Percentiles rank a stretch among this genome's conserved stretches.
Evolutionary conservation across 30 jellyfish, hydroid and myxozoan species (phyloP).

Genomic region (Cassiopea xamachana): DNA sequence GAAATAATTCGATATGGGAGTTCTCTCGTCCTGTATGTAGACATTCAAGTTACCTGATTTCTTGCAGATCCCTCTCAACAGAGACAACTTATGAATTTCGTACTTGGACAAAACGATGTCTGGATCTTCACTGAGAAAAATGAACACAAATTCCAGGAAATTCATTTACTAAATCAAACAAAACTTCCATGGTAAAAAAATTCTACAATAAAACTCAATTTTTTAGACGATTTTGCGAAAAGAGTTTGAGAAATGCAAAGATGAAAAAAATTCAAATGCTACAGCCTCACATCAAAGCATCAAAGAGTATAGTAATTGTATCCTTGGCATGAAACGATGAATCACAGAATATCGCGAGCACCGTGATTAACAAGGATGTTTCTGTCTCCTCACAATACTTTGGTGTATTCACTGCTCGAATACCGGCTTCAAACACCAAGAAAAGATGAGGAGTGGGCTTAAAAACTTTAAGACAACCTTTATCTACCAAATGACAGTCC

Average conservation of each 20-base stretch:
- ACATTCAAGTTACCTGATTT: constrained; percentile 66
- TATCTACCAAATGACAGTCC: too few relatives aligned
- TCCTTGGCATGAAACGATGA: constrained; percentile 50
- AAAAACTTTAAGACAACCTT: too few relatives aligned
- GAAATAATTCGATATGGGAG: too few relatives aligned
- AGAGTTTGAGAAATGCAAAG: too few relatives aligned
- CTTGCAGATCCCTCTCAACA: constrained; percentile 84
- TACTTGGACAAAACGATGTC: constrained; percentile 44
- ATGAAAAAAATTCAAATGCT: too few relatives aligned
- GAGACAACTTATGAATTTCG: constrained; percentile 77
- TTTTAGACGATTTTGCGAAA: too few relatives aligned
- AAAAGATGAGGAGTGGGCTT: constrained; percentile 27
- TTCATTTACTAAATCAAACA: too few relatives aligned
- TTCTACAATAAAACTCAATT: too few relatives aligned
- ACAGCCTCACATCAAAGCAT: too few relatives aligned
- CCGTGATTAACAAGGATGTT: constrained; percentile 40
- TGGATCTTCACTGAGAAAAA: constrained; percentile 56
- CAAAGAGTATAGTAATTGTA: neutral
- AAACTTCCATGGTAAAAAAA: too few relatives aligned
- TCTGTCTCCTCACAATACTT: constrained; percentile 43
- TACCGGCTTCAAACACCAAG: constrained; percentile 34
- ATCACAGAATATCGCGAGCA: constrained; percentile 6
- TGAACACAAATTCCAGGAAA: neutral
- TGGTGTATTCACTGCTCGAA: constrained; percentile 3
- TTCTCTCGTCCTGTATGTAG: too few relatives aligned